Evolutionary conservation across 2,888 invertebrate species (phyloP), one percentile per base, ranked within the genome.

Genomic region (Polydrusus tereticollis): DNA sequence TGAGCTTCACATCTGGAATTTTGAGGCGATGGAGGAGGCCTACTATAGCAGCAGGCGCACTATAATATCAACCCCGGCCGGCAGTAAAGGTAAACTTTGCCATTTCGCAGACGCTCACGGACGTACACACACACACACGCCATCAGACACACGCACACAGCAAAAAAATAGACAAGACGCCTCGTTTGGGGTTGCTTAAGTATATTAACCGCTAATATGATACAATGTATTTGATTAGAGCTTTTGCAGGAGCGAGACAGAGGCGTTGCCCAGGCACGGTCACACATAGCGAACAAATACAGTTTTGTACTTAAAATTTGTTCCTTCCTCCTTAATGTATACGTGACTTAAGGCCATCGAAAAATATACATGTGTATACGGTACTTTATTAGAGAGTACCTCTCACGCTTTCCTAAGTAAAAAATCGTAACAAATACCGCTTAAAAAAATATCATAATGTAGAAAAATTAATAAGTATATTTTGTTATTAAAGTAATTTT

Each of bases 121-220:
- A 55, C 4, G 7, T 16, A 8, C 16, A 29, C 29, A 29, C 62
- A 14, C 20, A 41, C 50, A 41, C 26, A 5, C 29, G 14, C 57
- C 45, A n/a, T 62, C 55, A 55, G 14, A 60, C 71, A 66, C 41
- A 23, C 67, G 58, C 52, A 20, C 71, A 66, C 8, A 43, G 63
- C 55, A 38, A 66, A 71, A 38, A 66, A 71, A 66, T 70, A 59
- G 59, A 71, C 66, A 43, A 60, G 43, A 55, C 62, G 41, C 60
- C 33, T 47, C 18, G 29, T n/a, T 67, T 50, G 72, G 62, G 65
- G 57, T 57, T 58, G 65, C 73, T 73, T 73, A 73, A 73, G 73
- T 73, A 73, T 73, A 73, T 73, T 71, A 65, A 69, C 73, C 73
- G 73, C 64, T 66, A 64, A 23, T 69, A 73, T 47, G 60, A 29